Evolutionary conservation across 2,113 vertebrate genomes (phyloP).

Genomic region (Melanocharis versteri): DNA sequence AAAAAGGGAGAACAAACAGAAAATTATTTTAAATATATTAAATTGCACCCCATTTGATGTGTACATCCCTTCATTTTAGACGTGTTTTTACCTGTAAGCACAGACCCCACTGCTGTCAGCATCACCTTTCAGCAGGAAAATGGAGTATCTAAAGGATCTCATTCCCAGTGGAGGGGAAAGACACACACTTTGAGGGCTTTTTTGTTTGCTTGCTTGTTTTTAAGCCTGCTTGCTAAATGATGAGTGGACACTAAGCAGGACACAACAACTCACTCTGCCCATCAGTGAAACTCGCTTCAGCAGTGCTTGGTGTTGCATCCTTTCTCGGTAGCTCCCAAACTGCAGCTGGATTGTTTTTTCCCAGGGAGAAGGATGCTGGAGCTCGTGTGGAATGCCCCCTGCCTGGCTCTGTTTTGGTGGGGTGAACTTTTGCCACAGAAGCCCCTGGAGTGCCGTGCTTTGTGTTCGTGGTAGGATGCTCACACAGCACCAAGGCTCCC

Average conservation of each 20-base stretch:
- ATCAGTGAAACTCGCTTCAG: neutral
- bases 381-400: neutral
- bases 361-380: neutral
- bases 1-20: neutral
- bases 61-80: neutral
- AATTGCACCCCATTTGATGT: neutral
- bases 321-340: neutral
- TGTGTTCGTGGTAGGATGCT: neutral
- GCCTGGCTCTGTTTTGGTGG: neutral
- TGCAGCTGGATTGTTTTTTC: neutral
- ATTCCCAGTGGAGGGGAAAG: neutral
- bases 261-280: neutral
- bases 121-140: neutral
- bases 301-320: too few species aligned
- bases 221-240: neutral
- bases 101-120: neutral
- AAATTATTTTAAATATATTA: neutral
- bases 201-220: neutral
- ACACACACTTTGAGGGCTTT: neutral
- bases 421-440: neutral
- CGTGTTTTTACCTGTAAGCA: neutral
- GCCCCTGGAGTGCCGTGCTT: accelerated
- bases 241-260: neutral
- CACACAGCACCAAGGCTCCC: neutral
- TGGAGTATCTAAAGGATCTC: neutral